These are phyloP conservation scores for Cathartes aura DNA, from an alignment of 2,113 vertebrate genomes.

Conservation along the genomic window DNA sequence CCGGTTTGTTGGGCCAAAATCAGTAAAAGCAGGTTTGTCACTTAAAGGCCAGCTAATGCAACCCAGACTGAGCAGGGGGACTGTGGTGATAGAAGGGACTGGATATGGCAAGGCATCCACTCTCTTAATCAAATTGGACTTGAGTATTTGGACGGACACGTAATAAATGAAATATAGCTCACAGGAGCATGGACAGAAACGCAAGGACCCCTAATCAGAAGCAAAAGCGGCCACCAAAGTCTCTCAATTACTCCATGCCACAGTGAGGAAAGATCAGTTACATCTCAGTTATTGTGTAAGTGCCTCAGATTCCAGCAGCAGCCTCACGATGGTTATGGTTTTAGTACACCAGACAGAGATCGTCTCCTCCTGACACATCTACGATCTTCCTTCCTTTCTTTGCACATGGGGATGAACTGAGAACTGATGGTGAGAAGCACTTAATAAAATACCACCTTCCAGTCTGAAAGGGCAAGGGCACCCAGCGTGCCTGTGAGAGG, in stretches of 20 bases:
- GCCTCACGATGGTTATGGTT: fast-evolving
- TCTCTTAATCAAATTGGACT: not conserved
- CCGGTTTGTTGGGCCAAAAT: not conserved
- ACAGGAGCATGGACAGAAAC: not conserved
- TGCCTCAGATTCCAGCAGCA: not conserved
- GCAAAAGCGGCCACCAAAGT: not conserved
- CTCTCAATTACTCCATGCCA: not conserved
- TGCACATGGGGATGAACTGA: not conserved
- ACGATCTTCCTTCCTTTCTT: not conserved
- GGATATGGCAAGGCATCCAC: not conserved
- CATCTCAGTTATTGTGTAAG: not conserved
- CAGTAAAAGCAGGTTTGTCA: not conserved
- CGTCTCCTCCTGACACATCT: not conserved
- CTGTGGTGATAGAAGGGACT: not conserved
- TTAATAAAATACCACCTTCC: not conserved
- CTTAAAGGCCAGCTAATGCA: not conserved
- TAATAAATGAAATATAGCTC: not conserved
- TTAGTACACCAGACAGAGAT: not conserved
- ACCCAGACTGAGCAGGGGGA: fast-evolving
- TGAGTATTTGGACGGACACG: fast-evolving
- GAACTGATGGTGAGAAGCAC: not conserved
- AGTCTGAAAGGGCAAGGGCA: not conserved
- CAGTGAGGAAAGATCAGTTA: fast-evolving
- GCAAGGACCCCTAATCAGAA: not conserved
- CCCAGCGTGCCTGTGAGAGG: not conserved